Percentiles rank a stretch among this genome's conserved stretches.
Conservation (phyloP, 2,888 invertebrate species). For the Ophion ventricosus region DNA sequence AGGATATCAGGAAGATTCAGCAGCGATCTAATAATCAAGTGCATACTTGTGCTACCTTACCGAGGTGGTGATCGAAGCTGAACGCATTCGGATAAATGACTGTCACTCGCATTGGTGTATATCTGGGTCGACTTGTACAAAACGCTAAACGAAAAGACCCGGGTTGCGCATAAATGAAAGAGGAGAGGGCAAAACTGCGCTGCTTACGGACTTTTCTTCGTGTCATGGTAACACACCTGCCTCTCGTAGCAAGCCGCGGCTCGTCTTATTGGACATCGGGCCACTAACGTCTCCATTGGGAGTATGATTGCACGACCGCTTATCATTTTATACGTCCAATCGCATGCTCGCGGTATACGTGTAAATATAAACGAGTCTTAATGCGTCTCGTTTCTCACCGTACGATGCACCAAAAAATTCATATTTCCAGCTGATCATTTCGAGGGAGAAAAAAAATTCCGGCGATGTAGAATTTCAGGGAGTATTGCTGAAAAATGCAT, state of each 20-base stretch:
- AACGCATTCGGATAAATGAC: background rate
- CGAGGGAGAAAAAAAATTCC: background rate
- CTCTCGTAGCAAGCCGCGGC: constrained; percentile 63
- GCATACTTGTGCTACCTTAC: no score
- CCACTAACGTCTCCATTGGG: constrained; percentile 66
- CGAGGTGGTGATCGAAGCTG: background rate
- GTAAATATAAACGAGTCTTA: constrained; percentile 24
- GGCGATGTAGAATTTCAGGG: background rate
- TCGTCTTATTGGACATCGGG: constrained; percentile 73
- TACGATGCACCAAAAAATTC: background rate
- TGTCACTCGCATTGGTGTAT: background rate
- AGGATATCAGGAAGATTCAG: no score
- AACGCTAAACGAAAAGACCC: constrained; percentile 17
- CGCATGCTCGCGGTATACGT: constrained; percentile 7
- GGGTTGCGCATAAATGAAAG: constrained; percentile 52
- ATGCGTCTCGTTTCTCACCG: constrained; percentile 1
- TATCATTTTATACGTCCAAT: constrained; percentile 42
- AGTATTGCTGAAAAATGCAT: background rate
- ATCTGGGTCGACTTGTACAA: background rate
- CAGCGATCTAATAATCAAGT: no score
- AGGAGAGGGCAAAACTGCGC: constrained; percentile 46
- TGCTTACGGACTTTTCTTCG: constrained; percentile 28
- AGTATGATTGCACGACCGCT: constrained; percentile 42
- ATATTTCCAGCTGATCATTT: background rate
- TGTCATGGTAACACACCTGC: constrained; percentile 80